Conservation (phyloP, 1,140 invertebrate genomes). For the Lasioglossum albipes region DNA sequence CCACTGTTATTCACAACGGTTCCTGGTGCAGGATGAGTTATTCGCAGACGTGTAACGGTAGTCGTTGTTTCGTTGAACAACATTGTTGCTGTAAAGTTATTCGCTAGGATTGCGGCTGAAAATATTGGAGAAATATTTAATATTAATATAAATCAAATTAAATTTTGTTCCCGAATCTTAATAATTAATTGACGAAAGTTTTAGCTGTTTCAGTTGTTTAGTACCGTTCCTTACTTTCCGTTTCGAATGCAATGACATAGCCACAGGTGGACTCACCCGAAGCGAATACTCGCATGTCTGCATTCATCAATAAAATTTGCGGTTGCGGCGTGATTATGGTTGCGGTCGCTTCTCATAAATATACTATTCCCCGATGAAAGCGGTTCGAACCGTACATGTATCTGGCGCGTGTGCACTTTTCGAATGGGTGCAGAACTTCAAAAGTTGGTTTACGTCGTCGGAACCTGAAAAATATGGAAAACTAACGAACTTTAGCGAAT, state of each 20-base stretch:
- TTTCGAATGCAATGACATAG: no score
- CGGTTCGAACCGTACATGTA: not conserved
- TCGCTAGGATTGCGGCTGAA: not conserved
- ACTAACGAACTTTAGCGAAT: not conserved
- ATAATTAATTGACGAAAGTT: no score
- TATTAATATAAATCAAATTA: no score
- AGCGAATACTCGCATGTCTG: not conserved
- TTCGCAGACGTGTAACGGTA: not conserved
- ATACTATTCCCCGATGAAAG: not conserved
- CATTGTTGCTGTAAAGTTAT: not conserved
- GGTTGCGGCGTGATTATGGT: not conserved
- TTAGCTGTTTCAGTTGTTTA: no score
- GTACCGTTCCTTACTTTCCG: no score
- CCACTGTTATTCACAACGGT: conserved; percentile 32
- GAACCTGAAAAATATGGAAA: not conserved
- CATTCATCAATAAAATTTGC: not conserved
- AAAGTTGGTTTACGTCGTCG: not conserved
- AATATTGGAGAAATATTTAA: no score
- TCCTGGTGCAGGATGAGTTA: conserved; percentile 28
- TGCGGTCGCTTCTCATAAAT: not conserved
- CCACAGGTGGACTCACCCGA: not conserved
- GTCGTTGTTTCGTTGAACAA: not conserved
- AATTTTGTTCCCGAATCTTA: no score
- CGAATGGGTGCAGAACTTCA: not conserved
- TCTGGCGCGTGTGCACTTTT: not conserved